Percentiles rank a stretch among this genome's conserved stretches.
phyloP scores from a whole-genome alignment of 2,113 vertebrate species.

The Eurypyga helias region DNA sequence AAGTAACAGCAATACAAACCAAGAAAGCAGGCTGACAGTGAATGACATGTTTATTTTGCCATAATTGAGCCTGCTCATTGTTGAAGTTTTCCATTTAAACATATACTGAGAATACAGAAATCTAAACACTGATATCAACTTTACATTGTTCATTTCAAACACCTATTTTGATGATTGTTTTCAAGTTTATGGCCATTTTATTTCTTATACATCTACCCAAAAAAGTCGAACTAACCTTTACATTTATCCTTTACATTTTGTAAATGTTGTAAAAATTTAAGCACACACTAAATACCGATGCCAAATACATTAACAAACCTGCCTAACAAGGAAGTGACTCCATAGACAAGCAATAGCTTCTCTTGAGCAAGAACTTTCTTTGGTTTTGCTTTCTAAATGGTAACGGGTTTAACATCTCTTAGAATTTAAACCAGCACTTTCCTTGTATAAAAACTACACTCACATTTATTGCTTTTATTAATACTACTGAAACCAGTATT shows the following conservation, averaged over 20 bases:
- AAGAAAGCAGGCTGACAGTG: background rate
- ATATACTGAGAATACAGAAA: background rate
- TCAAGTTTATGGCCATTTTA: background rate
- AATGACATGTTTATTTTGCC: background rate
- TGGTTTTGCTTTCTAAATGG: background rate
- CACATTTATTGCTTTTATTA: background rate
- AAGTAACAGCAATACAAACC: background rate
- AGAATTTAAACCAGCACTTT: background rate
- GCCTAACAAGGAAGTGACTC: fast-evolving
- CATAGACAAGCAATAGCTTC: background rate
- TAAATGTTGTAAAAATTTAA: background rate
- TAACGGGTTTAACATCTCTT: background rate
- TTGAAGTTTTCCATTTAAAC: background rate
- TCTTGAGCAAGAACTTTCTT: background rate
- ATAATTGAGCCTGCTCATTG: background rate
- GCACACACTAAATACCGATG: background rate
- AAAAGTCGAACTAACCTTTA: background rate
- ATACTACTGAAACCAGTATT: background rate
- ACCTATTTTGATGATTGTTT: background rate
- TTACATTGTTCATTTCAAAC: background rate
- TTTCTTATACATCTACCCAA: background rate
- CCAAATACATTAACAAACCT: background rate
- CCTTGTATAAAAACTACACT: background rate
- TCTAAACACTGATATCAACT: background rate
- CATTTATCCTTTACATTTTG: background rate